Base-by-base conservation (phyloP, 2,797 vertebrate species). In the Pangasius sanitwongsei region DNA sequence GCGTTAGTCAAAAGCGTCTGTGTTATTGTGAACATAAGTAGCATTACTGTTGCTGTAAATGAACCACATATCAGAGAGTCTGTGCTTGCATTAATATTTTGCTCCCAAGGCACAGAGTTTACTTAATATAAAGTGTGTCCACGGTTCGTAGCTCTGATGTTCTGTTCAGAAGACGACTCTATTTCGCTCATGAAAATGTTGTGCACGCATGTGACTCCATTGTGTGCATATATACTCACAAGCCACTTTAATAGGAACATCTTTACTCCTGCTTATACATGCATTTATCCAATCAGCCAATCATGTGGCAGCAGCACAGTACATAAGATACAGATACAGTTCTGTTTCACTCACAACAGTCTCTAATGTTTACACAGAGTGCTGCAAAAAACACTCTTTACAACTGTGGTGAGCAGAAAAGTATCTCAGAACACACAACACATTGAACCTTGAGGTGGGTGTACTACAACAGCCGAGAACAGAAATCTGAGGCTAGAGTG, bases 11-110 rank as follows among this genome's bases (percentile, higher is more conserved):
- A 86, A 83, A 65, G 31, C 3, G 0, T 44, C 55, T 55, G 50
- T 25, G 18, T 86, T 82, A 86, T 82, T 89, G 70, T 34, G 48
- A 75, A 57, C 78, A 87, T 84, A 31, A 89, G 89, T 87, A 84
- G 34, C 34, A 82, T 77, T 70, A 69, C 23, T 48, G 72, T 55
- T 18, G 8, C 57, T 83, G 57, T 37, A 81, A 75, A 25, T 44
- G 44, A 83, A 65, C 77, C 31, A 28, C 48, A 83, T 50, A 83
- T 87, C 12, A 48, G 34, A 77, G 44, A 72, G 53, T 65, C 28
- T 65, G 61, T 44, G 67, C 59, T 50, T 83, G 28, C 16, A 77
- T 67, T 55, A 53, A 20, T 65, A 41, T 78, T 85, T 53, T 53
- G 44, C n/a, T 37, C 2, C 16, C 4, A 28, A n/a, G 82, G 37